phyloP scores from a whole-genome alignment of 1,140 invertebrate species.

The Dermatophagoides farinae region DNA sequence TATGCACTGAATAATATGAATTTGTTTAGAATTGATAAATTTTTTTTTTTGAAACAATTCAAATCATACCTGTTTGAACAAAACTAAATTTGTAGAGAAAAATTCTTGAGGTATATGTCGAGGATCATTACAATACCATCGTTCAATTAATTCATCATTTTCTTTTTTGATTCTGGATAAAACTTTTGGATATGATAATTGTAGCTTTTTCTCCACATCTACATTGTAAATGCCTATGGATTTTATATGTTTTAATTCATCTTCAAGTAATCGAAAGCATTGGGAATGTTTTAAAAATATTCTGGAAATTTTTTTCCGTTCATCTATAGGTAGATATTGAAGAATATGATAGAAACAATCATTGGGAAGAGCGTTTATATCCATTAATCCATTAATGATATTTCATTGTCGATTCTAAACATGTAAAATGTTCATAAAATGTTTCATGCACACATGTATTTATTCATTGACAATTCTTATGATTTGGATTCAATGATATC shows the following conservation, averaged over 20 bases:
- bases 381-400: background rate
- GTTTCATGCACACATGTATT: too few relatives aligned
- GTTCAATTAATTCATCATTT: background rate
- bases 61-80: background rate
- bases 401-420: too few relatives aligned
- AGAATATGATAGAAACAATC: background rate
- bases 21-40: background rate
- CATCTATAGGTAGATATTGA: background rate
- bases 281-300: background rate
- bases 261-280: background rate
- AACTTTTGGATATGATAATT: too few relatives aligned
- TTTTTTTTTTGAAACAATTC: background rate
- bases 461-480: too few relatives aligned
- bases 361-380: background rate
- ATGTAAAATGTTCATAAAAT: too few relatives aligned
- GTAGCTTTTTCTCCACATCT: background rate
- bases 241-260: background rate
- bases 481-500: too few relatives aligned
- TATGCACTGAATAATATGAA: background rate
- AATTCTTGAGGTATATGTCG: background rate
- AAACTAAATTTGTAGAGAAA: background rate
- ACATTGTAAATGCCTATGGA: background rate
- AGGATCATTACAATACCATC: background rate
- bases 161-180: too few relatives aligned
- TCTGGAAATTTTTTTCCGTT: background rate